Evolutionary conservation across 2,113 vertebrate genomes (phyloP).

Genomic region (Pyxicephalus adspersus): DNA sequence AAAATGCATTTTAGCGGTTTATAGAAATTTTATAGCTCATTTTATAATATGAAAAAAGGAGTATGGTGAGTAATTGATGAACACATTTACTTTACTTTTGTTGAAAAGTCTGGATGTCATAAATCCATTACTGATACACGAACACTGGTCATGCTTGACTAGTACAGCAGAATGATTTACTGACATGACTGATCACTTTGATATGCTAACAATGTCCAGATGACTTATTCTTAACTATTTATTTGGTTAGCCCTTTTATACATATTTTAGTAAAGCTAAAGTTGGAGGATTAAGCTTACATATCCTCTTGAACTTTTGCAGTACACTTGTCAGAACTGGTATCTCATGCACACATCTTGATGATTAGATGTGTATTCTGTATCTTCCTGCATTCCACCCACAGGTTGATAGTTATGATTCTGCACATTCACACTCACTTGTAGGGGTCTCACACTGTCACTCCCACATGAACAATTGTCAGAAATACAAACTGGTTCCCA

Average conservation of each 20-base stretch:
- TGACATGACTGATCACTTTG: neutral
- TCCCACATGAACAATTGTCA: conserved; percentile 23
- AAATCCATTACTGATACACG: too few relatives aligned
- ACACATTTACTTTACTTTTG: too few relatives aligned
- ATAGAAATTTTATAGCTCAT: too few relatives aligned
- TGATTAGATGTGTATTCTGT: conserved; percentile 33
- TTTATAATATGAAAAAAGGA: too few relatives aligned
- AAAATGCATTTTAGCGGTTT: too few relatives aligned
- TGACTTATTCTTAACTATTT: neutral
- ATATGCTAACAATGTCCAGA: neutral
- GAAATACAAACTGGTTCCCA: conserved; percentile 18
- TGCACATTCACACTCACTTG: conserved; percentile 21
- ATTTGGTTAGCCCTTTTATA: neutral
- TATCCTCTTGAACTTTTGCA: conserved; percentile 8
- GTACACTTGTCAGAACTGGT: neutral
- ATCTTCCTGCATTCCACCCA: conserved; percentile 39
- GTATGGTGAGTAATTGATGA: too few relatives aligned
- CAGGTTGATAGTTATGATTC: conserved; percentile 24
- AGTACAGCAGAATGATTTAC: too few relatives aligned
- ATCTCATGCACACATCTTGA: conserved; percentile 22
- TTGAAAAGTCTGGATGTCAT: too few relatives aligned
- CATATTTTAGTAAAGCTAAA: neutral
- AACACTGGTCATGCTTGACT: too few relatives aligned
- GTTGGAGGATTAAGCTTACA: neutral
- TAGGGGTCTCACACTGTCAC: conserved; percentile 2